Evolutionary conservation across 2,888 invertebrate genomes (phyloP).

Genomic region (Chironomus tentans): DNA sequence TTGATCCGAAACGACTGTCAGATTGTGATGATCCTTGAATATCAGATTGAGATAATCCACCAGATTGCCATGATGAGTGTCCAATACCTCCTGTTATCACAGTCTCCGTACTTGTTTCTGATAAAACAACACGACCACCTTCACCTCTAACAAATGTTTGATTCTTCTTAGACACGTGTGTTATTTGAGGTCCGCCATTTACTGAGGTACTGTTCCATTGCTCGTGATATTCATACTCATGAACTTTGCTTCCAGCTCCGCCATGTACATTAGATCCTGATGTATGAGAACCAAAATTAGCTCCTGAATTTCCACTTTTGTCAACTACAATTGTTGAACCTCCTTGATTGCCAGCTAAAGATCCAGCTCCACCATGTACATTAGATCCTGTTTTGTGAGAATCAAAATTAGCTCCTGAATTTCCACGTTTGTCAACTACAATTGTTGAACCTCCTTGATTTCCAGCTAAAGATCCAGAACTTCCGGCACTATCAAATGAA

Average conservation of each 20-base stretch:
- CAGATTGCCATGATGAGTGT: neutral
- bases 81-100: neutral
- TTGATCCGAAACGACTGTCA: neutral
- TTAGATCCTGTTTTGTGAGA: neutral
- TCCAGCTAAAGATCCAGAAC: neutral
- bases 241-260: neutral
- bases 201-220: slow-evolving; percentile 19
- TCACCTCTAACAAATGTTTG: slow-evolving; percentile 42
- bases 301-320: neutral
- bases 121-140: slow-evolving; percentile 43
- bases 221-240: slow-evolving; percentile 13
- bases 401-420: neutral
- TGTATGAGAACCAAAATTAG: neutral
- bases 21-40: neutral
- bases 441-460: neutral
- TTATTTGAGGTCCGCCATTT: slow-evolving; percentile 32
- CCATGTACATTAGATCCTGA: neutral
- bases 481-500: neutral
- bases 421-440: neutral
- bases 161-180: slow-evolving; percentile 35
- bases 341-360: neutral
- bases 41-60: neutral
- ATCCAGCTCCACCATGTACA: neutral
- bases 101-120: slow-evolving; percentile 46
- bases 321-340: neutral